Base-by-base conservation (phyloP, 2,113 vertebrate species). In the Clinocottus analis region DNA sequence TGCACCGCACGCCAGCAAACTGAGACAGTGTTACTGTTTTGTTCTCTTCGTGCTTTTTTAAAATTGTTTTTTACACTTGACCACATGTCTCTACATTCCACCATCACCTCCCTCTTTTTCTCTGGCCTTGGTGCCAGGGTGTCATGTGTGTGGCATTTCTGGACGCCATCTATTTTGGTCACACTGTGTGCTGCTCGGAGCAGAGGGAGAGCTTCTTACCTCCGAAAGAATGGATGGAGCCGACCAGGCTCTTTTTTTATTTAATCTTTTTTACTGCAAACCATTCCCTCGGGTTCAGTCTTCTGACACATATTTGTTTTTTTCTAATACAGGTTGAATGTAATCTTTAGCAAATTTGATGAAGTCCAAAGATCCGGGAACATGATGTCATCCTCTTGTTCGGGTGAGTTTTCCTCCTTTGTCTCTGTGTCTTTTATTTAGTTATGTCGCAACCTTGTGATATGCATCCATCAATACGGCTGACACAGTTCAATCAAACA, bases 361-460 rank as follows among this genome's bases (percentile, higher is more conserved):
- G 98, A 99, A 91, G 98, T 99, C 87, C 98, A 99, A 92, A 97
- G 96, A 94, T 97, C 97, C 27, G 98, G 98, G 86, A 97, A 96
- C 92, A 99, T 99, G 98, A 96, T 98, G 72, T 95, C 95, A 14
- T 96, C 96, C 71, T 94, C 97, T 33, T 90, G 93, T 87, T 94
- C 94, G 80, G 98, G 98, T 99, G 85, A 96, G 97, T 95, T 0
- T 47, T n/a, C 7, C 7, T 63, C 17, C 39, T 12, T 2, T 35
- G 16, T 49, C 47, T 14, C 10, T 25, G 23, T 56, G 41, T 3
- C 9, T 12, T 29, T 8, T 17, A 11, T 35, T 31, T 9, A 1
- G 9, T 31, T 2, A 31, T 33, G 58, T 19, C 4, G 7, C 21
- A 16, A 35, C 9, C 21, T 16, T 56, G 64, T 37, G 7, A 27